These are phyloP conservation scores for Phanerotoma sp. DNA, from an alignment of 2,888 invertebrate genomes.

Conservation along the genomic window DNA sequence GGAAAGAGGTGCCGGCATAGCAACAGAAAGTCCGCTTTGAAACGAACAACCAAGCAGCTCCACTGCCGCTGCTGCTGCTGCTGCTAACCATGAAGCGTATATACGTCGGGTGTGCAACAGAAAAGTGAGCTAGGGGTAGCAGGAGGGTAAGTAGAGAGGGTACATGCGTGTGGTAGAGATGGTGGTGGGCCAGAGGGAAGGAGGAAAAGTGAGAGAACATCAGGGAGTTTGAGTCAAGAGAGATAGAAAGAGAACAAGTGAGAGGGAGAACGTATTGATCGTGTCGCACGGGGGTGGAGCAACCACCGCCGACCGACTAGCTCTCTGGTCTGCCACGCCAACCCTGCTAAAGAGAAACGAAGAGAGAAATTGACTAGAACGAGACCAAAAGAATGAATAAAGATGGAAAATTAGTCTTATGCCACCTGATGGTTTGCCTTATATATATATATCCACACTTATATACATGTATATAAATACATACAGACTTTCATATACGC, in stretches of 20 bases:
- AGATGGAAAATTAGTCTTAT: conserved; percentile 15
- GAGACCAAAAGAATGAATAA: conserved; percentile 11
- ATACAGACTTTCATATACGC: no score
- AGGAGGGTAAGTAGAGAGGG: conserved; percentile 18
- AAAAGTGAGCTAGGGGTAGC: conserved; percentile 15
- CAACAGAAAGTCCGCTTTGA: conserved; percentile 55
- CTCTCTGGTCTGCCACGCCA: conserved; percentile 29
- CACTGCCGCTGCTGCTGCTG: conserved; percentile 24
- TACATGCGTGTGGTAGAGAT: conserved; percentile 24
- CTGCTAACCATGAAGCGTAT: conserved; percentile 13
- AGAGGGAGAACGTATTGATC: conserved; percentile 55
- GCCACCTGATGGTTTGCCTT: conserved; percentile 5
- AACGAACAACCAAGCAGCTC: conserved; percentile 46
- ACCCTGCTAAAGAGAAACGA: conserved; percentile 29
- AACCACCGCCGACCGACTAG: conserved; percentile 44
- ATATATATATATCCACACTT: no score
- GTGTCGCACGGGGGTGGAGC: conserved; percentile 55
- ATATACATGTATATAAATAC: not conserved
- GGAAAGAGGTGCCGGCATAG: conserved; percentile 52
- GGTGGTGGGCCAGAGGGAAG: conserved; percentile 24
- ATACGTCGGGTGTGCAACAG: conserved; percentile 4
- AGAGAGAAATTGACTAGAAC: conserved; percentile 16
- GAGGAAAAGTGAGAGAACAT: conserved; percentile 22
- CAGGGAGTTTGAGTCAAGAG: conserved; percentile 22
- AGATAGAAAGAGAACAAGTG: conserved; percentile 34